These are phyloP conservation scores for Tinea semifulvella DNA, from an alignment of 2,888 invertebrate genomes.

Conservation along the genomic window DNA sequence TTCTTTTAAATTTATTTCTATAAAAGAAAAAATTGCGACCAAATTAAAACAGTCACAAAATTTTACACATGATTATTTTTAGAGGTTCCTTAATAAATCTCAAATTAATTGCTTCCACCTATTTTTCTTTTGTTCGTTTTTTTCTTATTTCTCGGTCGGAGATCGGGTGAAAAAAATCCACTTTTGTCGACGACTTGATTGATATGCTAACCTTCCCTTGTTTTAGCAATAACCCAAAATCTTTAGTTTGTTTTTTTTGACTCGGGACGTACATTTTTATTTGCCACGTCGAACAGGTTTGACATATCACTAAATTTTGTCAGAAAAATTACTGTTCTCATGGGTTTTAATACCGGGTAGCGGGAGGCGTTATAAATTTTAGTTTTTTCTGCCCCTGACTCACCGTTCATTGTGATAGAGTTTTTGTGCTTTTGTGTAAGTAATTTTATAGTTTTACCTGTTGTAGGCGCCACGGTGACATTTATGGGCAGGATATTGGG, in stretches of 20 bases:
- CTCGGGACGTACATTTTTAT: constrained; percentile 56
- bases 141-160: constrained; percentile 44
- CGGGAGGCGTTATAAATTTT: constrained; percentile 56
- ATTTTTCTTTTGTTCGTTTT: constrained; percentile 26
- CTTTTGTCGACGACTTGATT: constrained; percentile 65
- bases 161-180: constrained; percentile 41
- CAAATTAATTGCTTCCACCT: background rate
- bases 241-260: constrained; percentile 41
- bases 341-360: constrained; percentile 49
- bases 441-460: constrained; percentile 56
- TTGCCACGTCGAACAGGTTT: constrained; percentile 58
- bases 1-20: no score
- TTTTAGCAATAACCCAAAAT: constrained; percentile 61
- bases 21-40: no score
- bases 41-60: background rate
- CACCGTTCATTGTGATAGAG: constrained; percentile 48
- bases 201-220: constrained; percentile 63
- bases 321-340: constrained; percentile 60
- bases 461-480: constrained; percentile 63
- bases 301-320: constrained; percentile 65
- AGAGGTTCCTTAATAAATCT: no score
- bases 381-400: constrained; percentile 41
- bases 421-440: constrained; percentile 48
- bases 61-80: no score
- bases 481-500: constrained; percentile 63